Evolutionary conservation across 2,797 vertebrate species (phyloP).

Genomic region (Pteronotus mesoamericanus): DNA sequence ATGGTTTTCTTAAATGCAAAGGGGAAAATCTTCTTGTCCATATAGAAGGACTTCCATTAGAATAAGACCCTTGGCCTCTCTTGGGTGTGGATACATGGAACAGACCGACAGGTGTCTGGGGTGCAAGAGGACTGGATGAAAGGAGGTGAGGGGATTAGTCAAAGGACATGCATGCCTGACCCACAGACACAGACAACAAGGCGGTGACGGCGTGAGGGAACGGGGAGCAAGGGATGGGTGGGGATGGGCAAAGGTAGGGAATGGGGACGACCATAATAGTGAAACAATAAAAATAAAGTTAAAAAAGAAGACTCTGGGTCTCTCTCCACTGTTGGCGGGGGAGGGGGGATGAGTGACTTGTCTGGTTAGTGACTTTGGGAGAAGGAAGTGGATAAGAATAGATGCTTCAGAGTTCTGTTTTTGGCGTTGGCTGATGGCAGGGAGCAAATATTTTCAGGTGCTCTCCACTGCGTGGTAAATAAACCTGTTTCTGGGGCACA

Average conservation of each 20-base stretch:
- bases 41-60: neutral
- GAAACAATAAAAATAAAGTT: neutral
- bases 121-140: neutral
- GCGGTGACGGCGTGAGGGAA: neutral
- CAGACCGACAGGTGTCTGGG: neutral
- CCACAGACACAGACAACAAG: neutral
- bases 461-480: neutral
- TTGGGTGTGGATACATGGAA: neutral
- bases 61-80: neutral
- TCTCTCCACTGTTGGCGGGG: neutral
- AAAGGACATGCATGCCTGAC: neutral
- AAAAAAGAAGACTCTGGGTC: neutral
- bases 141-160: neutral
- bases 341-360: neutral
- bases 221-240: neutral
- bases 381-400: neutral
- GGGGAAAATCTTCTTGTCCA: neutral
- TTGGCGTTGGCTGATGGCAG: neutral
- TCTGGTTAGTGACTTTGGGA: neutral
- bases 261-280: neutral
- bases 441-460: neutral
- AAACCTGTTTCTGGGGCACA: neutral
- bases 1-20: neutral
- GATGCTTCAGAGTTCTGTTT: constrained; percentile 10
- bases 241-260: neutral